Conservation (phyloP, 2,113 vertebrate species). For the Pelobates fuscus region DNA sequence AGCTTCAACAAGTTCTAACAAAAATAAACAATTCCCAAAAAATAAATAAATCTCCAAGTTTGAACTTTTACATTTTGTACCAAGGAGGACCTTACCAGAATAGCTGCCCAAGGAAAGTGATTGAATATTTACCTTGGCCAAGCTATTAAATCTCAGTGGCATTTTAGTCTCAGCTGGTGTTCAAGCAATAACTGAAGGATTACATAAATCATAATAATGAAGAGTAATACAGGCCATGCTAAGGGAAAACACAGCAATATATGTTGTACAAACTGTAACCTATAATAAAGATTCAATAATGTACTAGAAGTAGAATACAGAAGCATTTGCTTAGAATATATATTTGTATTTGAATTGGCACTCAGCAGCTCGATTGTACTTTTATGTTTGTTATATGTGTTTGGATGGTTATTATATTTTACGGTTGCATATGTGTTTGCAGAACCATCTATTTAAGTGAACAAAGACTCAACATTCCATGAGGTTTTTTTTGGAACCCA, state of each 20-base stretch:
- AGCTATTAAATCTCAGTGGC: slow-evolving; percentile 19
- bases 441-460: too few relatives aligned
- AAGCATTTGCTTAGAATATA: too few relatives aligned
- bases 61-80: slow-evolving; percentile 46
- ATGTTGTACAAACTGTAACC: background rate
- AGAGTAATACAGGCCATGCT: background rate
- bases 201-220: slow-evolving; percentile 23
- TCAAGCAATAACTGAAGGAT: slow-evolving; percentile 28
- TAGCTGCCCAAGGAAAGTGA: slow-evolving; percentile 23
- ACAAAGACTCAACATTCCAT: too few relatives aligned
- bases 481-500: too few relatives aligned
- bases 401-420: too few relatives aligned
- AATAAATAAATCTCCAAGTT: slow-evolving; percentile 45
- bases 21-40: slow-evolving; percentile 39
- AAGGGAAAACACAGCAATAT: slow-evolving; percentile 3
- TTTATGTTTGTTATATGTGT: too few relatives aligned
- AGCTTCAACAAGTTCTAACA: slow-evolving; percentile 36
- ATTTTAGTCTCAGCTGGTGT: slow-evolving; percentile 26
- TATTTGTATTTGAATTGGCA: too few relatives aligned
- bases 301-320: background rate
- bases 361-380: too few relatives aligned
- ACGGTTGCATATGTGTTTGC: too few relatives aligned
- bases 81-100: slow-evolving; percentile 33
- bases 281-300: background rate
- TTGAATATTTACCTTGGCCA: slow-evolving; percentile 39